Base-by-base conservation (phyloP, 2,113 vertebrate species). In the Anser cygnoides region DNA sequence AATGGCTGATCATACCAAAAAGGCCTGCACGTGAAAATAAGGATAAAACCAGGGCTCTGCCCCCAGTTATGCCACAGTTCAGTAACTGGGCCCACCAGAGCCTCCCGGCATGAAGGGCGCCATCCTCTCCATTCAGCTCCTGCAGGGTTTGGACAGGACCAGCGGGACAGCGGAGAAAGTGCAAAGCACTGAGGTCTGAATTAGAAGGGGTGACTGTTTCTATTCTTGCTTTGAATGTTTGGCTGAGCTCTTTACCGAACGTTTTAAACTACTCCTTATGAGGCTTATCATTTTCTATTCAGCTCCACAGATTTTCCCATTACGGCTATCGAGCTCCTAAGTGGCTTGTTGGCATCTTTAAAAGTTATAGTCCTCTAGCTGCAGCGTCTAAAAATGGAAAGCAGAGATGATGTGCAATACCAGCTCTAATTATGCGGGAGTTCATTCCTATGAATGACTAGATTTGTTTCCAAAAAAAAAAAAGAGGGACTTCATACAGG, bases 311-410 rank as follows among this genome's bases (percentile, higher is more conserved):
- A 96, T 93, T 89, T 96, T 91, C 93, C 96, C 95, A 92, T 93
- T 94, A 96, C 1, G 11, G 95, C 90, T 94, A 93, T 96, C 58
- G 37, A 96, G 96, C 73, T 95, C 92, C 88, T 95, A 96, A 92
- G 93, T 93, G 96, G 84, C 89, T 95, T 92, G 90, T 50, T 96
- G 93, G 95, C 93, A 92, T 97, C 93, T 96, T 96, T 92, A 92
- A 95, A 96, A 96, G 90, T 96, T 94, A 96, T 87, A 87, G 90
- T 94, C 71, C 95, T 93, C 95, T 74, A 95, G 95, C 96, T 83
- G 0, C 86, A 95, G 84, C 90, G 81, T 91, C 93, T 94, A 89
- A 96, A 96, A 95, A 93, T 62, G 90, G 93, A 95, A 96, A 95
- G 90, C 83, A 90, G 89, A 79, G 95, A 92, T 44, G 88, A 96